Evolutionary conservation across 2,797 vertebrate species (phyloP), one percentile per base, ranked within the genome.

Genomic region (Hafferia zeledoni): DNA sequence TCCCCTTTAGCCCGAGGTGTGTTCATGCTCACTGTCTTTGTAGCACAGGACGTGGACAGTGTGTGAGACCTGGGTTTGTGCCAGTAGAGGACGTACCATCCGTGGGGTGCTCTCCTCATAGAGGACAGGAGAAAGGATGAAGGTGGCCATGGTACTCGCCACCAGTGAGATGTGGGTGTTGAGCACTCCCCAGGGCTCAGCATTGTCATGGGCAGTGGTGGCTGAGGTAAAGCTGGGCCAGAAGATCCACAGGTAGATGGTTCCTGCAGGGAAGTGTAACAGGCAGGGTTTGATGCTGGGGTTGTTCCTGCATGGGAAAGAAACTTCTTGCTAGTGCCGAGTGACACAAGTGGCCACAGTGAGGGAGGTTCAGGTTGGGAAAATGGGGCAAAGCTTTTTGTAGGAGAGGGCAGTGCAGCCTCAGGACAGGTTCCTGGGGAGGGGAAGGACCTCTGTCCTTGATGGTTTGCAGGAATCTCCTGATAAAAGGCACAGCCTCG

Each of bases 211-310:
- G 6, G 46, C 89, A 0, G 98, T 98, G 95, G 98, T 52, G 10
- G 98, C 98, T 0, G 99, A 99, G 97, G 98, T 99, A 93, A 99
- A 99, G 91, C 99, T 99, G 33, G 99, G 99, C 99, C 99, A 99
- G 98, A 99, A 99, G 98, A 99, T 98, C 99, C 99, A 99, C 95
- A 99, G 97, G 97, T 97, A 99, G 96, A 99, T 93, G 57, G 99
- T 99, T 69, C 99, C 99, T 99, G 90, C 0, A 0, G 44, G 49
- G 60, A 89, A 37, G 27, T 3, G 24, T 43, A 65, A 60, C 28
- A 44, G 49, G 27, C 4, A 64, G 28, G 13, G 27, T 43, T 68
- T 22, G 53, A 10, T 8, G 13, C 6, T 57, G 69, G 24, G 33
- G 13, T 30, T 37, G 53, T 46, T 35, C 9, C n/a, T 19, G 31